Conservation (phyloP, 2,797 vertebrate genomes). For the Pipistrellus pygmaeus region DNA sequence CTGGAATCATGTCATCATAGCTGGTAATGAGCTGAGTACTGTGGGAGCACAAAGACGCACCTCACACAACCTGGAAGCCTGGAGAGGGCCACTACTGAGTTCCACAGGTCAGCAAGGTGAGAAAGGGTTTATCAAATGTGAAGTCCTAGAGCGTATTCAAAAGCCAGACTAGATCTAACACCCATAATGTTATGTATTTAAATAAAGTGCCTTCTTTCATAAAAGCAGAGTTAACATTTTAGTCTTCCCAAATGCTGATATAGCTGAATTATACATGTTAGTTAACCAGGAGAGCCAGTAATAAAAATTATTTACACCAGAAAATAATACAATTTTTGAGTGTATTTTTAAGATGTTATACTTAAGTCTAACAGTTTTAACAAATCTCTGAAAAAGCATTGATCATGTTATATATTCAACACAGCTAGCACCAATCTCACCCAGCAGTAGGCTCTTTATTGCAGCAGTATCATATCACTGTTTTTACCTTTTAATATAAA, state of each 20-base stretch:
- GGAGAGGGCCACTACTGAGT: neutral
- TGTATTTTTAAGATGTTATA: conserved; percentile 11
- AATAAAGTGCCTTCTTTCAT: conserved; percentile 23
- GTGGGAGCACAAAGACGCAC: neutral
- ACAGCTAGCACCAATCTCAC: neutral
- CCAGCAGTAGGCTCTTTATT: neutral
- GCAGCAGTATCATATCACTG: neutral
- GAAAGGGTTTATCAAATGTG: conserved; percentile 8
- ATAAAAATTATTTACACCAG: conserved; percentile 46
- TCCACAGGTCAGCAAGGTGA: neutral
- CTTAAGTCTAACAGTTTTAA: neutral
- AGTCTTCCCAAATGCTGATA: neutral
- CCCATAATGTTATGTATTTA: neutral
- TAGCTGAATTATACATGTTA: neutral
- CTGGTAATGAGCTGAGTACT: neutral
- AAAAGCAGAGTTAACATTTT: conserved; percentile 20
- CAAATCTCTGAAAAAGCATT: conserved; percentile 33
- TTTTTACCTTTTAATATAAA: conserved; percentile 27
- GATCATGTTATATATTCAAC: conserved; percentile 5
- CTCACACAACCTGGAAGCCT: neutral
- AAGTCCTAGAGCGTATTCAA: neutral
- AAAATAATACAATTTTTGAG: conserved; percentile 17
- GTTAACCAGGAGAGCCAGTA: neutral
- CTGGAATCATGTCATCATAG: neutral
- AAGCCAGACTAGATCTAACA: conserved; percentile 3